Evolutionary conservation across 2,888 invertebrate species (phyloP).

Genomic region (Campaea margaritaria): DNA sequence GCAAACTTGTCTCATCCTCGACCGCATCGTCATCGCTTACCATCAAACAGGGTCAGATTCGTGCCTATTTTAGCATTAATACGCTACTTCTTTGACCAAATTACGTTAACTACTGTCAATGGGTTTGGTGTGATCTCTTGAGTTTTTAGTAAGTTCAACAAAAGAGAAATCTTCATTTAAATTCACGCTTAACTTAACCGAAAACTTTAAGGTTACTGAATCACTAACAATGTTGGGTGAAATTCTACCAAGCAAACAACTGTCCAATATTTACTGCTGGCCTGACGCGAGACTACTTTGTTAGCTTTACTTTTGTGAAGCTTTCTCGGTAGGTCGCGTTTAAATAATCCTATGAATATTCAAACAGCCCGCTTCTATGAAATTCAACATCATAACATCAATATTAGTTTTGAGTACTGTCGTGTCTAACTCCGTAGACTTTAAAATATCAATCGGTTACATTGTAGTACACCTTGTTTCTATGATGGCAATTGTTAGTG

Average conservation of each 20-base stretch:
- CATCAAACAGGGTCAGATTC: no score
- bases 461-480: slow-evolving; percentile 40
- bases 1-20: no score
- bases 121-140: no score
- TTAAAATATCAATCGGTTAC: slow-evolving; percentile 51
- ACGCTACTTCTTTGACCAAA: no score
- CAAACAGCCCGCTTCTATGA: slow-evolving; percentile 39
- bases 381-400: slow-evolving; percentile 42
- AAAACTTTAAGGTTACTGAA: not conserved
- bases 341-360: slow-evolving; percentile 35
- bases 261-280: slow-evolving; percentile 10
- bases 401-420: slow-evolving; percentile 49
- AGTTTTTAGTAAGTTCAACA: no score
- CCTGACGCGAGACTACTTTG: slow-evolving; percentile 19
- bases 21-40: no score
- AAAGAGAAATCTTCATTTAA: not conserved
- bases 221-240: slow-evolving; percentile 1
- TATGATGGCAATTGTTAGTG: slow-evolving; percentile 2
- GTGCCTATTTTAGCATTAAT: no score
- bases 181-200: not conserved
- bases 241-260: slow-evolving; percentile 12
- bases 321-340: slow-evolving; percentile 29
- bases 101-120: no score
- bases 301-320: slow-evolving; percentile 28
- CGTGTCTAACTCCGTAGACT: slow-evolving; percentile 50